Evolutionary conservation across 2,113 vertebrate genomes (phyloP), one percentile per base, ranked within the genome.

Genomic region (Periophthalmodon schlosseri): DNA sequence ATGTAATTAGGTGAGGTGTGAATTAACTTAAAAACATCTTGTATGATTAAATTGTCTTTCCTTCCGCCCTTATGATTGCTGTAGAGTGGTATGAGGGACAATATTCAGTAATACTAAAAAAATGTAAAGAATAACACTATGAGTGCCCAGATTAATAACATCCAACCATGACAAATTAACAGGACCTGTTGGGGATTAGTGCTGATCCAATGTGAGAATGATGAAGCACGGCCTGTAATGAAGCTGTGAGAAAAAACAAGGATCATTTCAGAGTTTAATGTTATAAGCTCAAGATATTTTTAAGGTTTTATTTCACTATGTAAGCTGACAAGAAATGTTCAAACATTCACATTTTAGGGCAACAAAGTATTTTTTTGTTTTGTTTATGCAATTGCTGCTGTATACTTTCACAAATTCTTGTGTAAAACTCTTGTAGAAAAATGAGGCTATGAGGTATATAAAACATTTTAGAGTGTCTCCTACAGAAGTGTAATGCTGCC

Each of bases 151-250:
- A 84, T 84, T 75, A 79, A 36, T 70, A 58, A 77, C 63, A 13
- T 47, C 70, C 4, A 33, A 67, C 39, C 54, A 66, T 13, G 69
- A 81, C 69, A 79, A 70, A 77, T 78, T 72, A 77, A 70, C 44
- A 56, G 65, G 76, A 77, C n/a, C 23, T 69, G 56, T 58, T 58
- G 68, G 74, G 79, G 79, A 84, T 84, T 82, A 82, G 71, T 13
- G 69, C 76, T 77, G 77, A 84, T 84, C 81, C 74, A 61, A 28
- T 61, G 1, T 33, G 67, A 77, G 47, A 74, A 73, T 39, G 75
- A 67, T 18, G 39, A 44, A 10, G 8, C 39, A 10, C 0, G 57
- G 21, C 56, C 57, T 67, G 74, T 34, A 58, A 58, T 56, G 15
- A 64, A 36, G 28, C 16, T 18, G 61, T 64, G 57, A 60, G 57